Conservation (phyloP, 1,140 invertebrate genomes). For the Neodiprion virginianus region DNA sequence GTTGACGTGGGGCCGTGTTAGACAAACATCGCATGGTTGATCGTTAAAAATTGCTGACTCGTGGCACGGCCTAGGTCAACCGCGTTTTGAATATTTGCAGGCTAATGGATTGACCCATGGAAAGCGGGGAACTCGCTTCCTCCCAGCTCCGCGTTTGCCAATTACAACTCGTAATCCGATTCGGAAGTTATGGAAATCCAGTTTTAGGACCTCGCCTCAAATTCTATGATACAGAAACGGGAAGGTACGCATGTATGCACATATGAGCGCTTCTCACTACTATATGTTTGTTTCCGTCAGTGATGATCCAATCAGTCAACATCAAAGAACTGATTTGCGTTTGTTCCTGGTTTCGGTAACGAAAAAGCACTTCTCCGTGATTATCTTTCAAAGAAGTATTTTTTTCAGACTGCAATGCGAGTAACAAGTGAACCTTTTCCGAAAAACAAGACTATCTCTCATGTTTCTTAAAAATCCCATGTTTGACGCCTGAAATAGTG, state of each 20-base stretch:
- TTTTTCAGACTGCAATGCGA: no score
- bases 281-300: neutral
- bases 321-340: slow-evolving; percentile 3
- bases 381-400: no score
- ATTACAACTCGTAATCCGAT: neutral
- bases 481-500: no score
- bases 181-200: slow-evolving; percentile 7
- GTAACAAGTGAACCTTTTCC: no score
- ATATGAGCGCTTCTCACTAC: no score
- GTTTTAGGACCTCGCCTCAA: neutral
- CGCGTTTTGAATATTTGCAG: neutral
- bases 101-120: neutral
- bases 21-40: neutral
- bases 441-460: no score
- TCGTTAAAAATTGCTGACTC: slow-evolving; percentile 5
- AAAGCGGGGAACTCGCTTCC: neutral
- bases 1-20: neutral
- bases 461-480: no score
- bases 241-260: neutral
- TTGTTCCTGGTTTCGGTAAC: neutral
- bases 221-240: neutral
- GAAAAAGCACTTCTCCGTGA: neutral
- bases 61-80: neutral
- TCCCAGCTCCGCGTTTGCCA: neutral
- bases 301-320: neutral